phyloP scores from a whole-genome alignment of 2,113 vertebrate species.

The Ophthalmolycus amberensis region DNA sequence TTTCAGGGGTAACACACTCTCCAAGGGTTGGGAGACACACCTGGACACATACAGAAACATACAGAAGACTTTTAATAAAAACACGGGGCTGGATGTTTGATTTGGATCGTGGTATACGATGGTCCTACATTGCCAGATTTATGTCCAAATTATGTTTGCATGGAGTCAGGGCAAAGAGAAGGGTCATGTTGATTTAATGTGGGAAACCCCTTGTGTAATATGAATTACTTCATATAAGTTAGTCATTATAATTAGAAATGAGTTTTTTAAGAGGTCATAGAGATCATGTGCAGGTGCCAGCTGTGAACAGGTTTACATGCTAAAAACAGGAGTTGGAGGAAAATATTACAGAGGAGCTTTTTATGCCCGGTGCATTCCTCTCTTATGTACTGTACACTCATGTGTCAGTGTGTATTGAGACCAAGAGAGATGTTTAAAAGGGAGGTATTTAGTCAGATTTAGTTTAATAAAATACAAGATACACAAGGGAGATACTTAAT shows the following conservation, averaged over 20 bases:
- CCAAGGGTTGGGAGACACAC: not conserved
- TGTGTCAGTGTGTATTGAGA: not conserved
- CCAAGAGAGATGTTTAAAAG: not conserved
- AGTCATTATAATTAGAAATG: not conserved
- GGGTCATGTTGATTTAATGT: not conserved
- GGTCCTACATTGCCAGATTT: not conserved
- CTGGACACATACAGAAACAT: not conserved
- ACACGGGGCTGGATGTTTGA: not conserved
- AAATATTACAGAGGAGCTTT: not conserved
- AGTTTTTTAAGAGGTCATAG: not conserved
- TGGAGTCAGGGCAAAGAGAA: not conserved
- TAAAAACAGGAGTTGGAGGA: not conserved
- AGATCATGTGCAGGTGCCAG: not conserved
- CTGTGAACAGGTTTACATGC: not conserved
- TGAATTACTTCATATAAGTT: not conserved
- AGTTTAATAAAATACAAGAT: not conserved
- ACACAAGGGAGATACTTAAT: not conserved
- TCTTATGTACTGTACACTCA: not conserved
- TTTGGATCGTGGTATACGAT: not conserved
- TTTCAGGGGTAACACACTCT: conserved; percentile 1
- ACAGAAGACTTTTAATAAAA: not conserved
- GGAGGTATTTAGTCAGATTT: not conserved
- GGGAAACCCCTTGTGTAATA: not conserved
- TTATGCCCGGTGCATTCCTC: not conserved
- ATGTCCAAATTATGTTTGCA: not conserved